Evolutionary conservation across 1,140 invertebrate genomes (phyloP), one percentile per base, ranked within the genome.

Genomic region (Mercenaria mercenaria): DNA sequence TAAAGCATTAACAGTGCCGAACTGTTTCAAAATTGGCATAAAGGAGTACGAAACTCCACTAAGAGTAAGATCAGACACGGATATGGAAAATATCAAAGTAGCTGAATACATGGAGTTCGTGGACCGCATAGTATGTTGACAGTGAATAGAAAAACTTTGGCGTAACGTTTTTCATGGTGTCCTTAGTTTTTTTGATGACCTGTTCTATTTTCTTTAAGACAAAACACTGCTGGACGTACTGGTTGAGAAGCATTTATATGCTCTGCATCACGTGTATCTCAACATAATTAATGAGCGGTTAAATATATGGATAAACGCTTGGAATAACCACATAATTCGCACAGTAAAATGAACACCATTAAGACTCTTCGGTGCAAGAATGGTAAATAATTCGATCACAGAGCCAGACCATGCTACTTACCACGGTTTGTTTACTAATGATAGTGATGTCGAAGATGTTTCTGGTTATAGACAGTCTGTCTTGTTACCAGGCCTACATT

Each of bases 171-270:
- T 26, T 72, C 43, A 85, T 20, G 41, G 64, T 10, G 82, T 72
- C 37, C 41, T 85, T 6, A 4, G 61, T 52, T 72, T 43, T 43
- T 85, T 32, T n/a, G 72, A 74, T 50, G 64, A 85, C 0, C 43
- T 85, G 6, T 85, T 74, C 37, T 85, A 72, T 52, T 85, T 72
- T 26, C 29, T 85, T n/a, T 64, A 85, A 74, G 82, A 74, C 6
- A 13, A 29, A 20, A 23, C 6, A 3, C 20, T 85, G 4, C 43
- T 72, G 1, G 43, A 85, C 26, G 4, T 4, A 4, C 0, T 72
- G 8, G 67, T 72, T 72, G 43, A 72, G 11, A 0, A 15, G 0
- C 61, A 85, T 43, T n/a, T 34, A 37, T n/a, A n/a, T n/a, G n/a
- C n/a, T n/a, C n/a, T n/a, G n/a, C n/a, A n/a, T n/a, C n/a, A n/a